These are phyloP conservation scores for Rhinopomastus cyanomelas DNA, from an alignment of 2,113 vertebrate genomes.

Conservation along the genomic window DNA sequence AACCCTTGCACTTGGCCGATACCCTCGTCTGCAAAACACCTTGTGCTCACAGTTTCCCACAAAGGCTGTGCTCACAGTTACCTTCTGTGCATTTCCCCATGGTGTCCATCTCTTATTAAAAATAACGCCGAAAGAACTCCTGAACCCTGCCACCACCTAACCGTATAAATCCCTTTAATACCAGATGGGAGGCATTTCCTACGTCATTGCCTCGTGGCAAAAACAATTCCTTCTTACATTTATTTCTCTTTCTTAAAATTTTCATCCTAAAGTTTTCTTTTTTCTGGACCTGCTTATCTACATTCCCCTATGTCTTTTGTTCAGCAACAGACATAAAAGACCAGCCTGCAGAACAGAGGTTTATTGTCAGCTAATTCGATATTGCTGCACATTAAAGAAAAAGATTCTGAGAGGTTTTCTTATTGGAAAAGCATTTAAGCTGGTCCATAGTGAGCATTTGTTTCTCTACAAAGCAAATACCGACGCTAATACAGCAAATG, in stretches of 20 bases:
- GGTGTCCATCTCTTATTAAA: not conserved
- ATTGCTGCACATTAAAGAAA: not conserved
- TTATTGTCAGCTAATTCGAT: not conserved
- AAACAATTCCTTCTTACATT: not conserved
- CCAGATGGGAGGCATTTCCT: not conserved
- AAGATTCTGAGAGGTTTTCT: not conserved
- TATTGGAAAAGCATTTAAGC: constrained; percentile 50
- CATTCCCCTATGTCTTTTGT: not conserved
- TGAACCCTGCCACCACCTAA: not conserved
- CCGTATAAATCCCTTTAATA: not conserved
- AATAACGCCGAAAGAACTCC: not conserved
- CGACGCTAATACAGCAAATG: constrained; percentile 6
- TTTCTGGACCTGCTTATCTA: not conserved
- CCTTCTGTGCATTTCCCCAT: not conserved
- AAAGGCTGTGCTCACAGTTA: not conserved
- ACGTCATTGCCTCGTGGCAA: not conserved
- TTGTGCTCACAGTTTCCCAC: not conserved
- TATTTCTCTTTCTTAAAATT: not conserved
- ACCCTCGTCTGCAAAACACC: not conserved
- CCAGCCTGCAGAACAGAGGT: not conserved
- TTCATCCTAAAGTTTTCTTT: not conserved
- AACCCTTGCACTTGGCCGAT: not conserved
- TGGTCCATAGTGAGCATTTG: not conserved
- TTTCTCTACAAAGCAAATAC: not conserved
- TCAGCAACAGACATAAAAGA: not conserved